Conservation (phyloP, 2,113 vertebrate species). For the Bujurquina vittata region DNA sequence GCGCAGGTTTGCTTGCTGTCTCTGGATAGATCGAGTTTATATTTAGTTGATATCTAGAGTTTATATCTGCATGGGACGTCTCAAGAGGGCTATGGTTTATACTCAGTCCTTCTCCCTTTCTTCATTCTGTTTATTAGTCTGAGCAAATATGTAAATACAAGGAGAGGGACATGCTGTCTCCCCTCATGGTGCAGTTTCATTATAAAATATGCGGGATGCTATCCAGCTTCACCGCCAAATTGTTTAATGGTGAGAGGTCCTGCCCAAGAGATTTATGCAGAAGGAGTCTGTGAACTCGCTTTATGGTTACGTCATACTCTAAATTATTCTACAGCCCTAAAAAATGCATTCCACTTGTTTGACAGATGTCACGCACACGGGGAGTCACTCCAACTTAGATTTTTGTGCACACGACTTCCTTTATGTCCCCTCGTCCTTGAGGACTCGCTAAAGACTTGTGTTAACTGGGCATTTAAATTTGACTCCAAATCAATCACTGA, state of each 20-base stretch:
- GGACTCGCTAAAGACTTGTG: conserved; percentile 31
- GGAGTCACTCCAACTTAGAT: conserved; percentile 1
- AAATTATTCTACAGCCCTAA: conserved; percentile 29
- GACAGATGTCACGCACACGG: conserved; percentile 1
- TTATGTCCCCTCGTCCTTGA: conserved; percentile 41
- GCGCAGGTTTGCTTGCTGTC: conserved; percentile 25
- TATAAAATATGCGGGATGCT: conserved; percentile 20
- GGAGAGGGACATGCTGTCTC: conserved; percentile 35
- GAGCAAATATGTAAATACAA: conserved; percentile 71
- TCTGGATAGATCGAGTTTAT: conserved; percentile 38
- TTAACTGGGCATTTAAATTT: conserved; percentile 58
- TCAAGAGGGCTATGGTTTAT: conserved; percentile 62
- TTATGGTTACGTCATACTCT: conserved; percentile 39
- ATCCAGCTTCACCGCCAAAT: conserved; percentile 30
- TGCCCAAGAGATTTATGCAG: conserved; percentile 31
- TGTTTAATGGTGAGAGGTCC: conserved; percentile 54
- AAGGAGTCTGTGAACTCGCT: conserved; percentile 30
- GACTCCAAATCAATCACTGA: conserved; percentile 57
- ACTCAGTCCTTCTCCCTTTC: conserved; percentile 28
- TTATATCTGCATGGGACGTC: conserved; percentile 52
- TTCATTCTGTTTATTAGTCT: conserved; percentile 66
- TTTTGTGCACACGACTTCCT: background rate
- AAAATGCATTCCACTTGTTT: conserved; percentile 24
- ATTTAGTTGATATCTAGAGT: conserved; percentile 18
- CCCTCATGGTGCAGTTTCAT: conserved; percentile 25